Base-by-base conservation (phyloP, 2,888 invertebrate genomes). In the Heliconius sara region DNA sequence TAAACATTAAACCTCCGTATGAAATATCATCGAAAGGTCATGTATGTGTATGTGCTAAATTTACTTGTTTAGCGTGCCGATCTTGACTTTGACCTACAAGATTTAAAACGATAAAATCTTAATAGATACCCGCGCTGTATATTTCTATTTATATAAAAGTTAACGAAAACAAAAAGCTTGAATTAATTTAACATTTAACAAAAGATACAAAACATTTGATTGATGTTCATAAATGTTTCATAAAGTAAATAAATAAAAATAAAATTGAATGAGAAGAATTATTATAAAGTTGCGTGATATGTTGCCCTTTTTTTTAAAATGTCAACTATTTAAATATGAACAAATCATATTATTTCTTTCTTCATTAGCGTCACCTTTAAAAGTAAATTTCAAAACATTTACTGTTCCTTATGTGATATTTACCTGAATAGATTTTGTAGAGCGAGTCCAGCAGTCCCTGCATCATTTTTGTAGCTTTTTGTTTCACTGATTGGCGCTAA, bases 391-490 rank as follows among this genome's bases (percentile, higher is more conserved):
- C 2, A 65, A 39, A 63, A 60, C 63, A 63, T 63, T 25, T 12
- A 34, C 19, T 13, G n/a, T 47, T 13, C 0, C 25, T 43, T 52
- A 68, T 22, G 34, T 39, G n/a, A 34, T 57, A 73, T 91, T 92
- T 86, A 95, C 95, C 95, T 93, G 94, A 85, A 84, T 95, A 95
- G 86, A 95, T 95, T 88, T 89, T 94, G 89, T 91, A 92, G 79
- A 95, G 90, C 79, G 95, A 95, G 79, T 93, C 95, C 89, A 95
- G 86, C 84, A 95, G 89, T 87, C 95, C 95, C 89, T 95, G 95
- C 95, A 95, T 95, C 95, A 95, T 95, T 85, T 92, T 95, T 89
- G 84, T 84, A 83, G 84, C 84, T 86, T 87, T 73, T 76, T 30
- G 60, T 88, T 83, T 82, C 89, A 89, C 89, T 88, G 82, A 85